phyloP scores from a whole-genome alignment of 2,888 invertebrate species.

The Drosophila vallismaia region DNA sequence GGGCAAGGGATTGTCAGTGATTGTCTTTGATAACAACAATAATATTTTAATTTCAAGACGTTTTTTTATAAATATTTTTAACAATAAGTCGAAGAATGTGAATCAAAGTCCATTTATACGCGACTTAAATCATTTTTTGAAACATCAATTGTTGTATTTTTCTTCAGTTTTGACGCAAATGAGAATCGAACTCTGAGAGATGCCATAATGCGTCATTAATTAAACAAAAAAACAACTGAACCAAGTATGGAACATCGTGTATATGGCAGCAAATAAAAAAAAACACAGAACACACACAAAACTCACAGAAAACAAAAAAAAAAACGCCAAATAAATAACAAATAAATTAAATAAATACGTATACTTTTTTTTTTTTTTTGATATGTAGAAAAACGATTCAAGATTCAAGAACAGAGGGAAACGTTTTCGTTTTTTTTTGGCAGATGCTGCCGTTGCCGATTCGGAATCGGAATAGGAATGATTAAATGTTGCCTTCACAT shows the following conservation, averaged over 20 bases:
- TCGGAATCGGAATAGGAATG: constrained; percentile 48
- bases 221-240: constrained; percentile 55
- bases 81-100: not conserved
- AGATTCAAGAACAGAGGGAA: constrained; percentile 27
- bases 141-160: constrained; percentile 20
- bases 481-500: constrained; percentile 72
- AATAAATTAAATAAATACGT: constrained; percentile 74
- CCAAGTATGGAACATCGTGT: constrained; percentile 33
- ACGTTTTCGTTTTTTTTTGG: constrained; percentile 56
- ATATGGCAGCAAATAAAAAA: constrained; percentile 26
- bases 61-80: not conserved
- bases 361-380: not conserved
- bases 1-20: not conserved
- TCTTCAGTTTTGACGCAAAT: constrained; percentile 54
- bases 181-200: constrained; percentile 40
- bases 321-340: constrained; percentile 72
- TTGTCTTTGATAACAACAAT: not conserved
- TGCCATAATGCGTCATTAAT: constrained; percentile 68
- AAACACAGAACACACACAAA: constrained; percentile 22
- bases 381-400: constrained; percentile 3
- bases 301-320: constrained; percentile 52
- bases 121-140: constrained; percentile 39
- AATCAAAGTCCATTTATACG: constrained; percentile 17
- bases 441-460: constrained; percentile 58
- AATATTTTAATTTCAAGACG: not conserved